These are phyloP conservation scores for Empidonax traillii DNA, from an alignment of 2,113 vertebrate genomes.

Conservation along the genomic window DNA sequence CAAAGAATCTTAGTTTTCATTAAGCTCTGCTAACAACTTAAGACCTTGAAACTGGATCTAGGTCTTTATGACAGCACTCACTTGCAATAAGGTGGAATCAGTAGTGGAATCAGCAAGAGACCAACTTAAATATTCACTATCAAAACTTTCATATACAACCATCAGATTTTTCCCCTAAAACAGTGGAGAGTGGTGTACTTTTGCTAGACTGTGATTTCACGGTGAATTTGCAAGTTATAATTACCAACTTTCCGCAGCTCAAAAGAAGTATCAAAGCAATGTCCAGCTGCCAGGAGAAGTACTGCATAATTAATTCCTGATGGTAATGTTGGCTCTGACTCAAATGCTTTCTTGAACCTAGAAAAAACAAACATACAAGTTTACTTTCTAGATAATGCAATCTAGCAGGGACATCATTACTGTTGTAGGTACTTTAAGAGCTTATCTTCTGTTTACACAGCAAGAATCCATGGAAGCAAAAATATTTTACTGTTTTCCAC, in stretches of 20 bases:
- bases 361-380: conserved; percentile 55
- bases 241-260: conserved; percentile 99
- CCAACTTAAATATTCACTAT: background rate
- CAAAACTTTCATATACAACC: background rate
- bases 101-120: background rate
- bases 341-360: conserved; percentile 97
- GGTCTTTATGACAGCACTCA: background rate
- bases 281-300: conserved; percentile 92
- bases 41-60: background rate
- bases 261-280: conserved; percentile 96
- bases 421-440: conserved; percentile 30
- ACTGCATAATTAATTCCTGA: conserved; percentile 99
- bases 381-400: conserved; percentile 64
- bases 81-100: background rate
- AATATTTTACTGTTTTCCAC: conserved; percentile 59
- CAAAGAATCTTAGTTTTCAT: background rate
- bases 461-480: conserved; percentile 47
- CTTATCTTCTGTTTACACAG: conserved; percentile 69
- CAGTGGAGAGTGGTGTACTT: background rate
- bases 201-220: conserved; percentile 7
- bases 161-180: background rate
- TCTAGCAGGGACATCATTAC: background rate
- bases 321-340: conserved; percentile 95
- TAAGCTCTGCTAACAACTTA: background rate
- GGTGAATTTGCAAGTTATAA: conserved; percentile 63